Evolutionary conservation across 2,888 invertebrate genomes (phyloP), one percentile per base, ranked within the genome.

Genomic region (Conistra vaccinii): DNA sequence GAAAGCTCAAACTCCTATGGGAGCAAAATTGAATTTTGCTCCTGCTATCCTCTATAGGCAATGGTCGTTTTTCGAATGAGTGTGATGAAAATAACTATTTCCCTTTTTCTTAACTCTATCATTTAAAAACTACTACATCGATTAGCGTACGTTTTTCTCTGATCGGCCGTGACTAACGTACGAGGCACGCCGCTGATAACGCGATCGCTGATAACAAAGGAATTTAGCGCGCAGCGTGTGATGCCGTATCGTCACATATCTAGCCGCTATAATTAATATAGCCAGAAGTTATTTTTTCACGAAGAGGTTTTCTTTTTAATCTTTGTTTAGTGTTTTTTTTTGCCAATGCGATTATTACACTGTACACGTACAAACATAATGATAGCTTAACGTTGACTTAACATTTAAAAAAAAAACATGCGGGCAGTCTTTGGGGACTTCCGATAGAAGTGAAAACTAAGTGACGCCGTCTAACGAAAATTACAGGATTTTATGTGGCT

Each of bases 191-290:
- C 14, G 6, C 57, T 78, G 79, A 78, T 79, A 83, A 51, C 55
- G 9, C 32, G 12, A 83, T 65, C 79, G 12, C 20, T 45, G 79
- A 79, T 79, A 83, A 69, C 23, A 1, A 0, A 42, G 48, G 79
- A 83, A 79, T 79, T 79, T 65, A 69, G 84, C 79, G 63, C 61
- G 60, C 55, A 29, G 23, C 53, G 23, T 48, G 55, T 73, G 48
- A 58, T 23, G 51, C 26, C 26, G 14, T 53, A 79, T 32, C 26
- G 42, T 51, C 32, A 26, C 29, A 29, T 81, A 85, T 73, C 78
- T 76, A 57, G 32, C 26, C 6, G 23, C 48, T 42, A 20, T 26
- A 51, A 42, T 74, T 55, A 60, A 60, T 58, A 23, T 10, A 32
- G 20, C 23, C 4, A 39, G 23, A 42, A 32, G 9, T 32, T n/a